Conservation (phyloP, 1,140 invertebrate species). For the Subanguina moxae region DNA sequence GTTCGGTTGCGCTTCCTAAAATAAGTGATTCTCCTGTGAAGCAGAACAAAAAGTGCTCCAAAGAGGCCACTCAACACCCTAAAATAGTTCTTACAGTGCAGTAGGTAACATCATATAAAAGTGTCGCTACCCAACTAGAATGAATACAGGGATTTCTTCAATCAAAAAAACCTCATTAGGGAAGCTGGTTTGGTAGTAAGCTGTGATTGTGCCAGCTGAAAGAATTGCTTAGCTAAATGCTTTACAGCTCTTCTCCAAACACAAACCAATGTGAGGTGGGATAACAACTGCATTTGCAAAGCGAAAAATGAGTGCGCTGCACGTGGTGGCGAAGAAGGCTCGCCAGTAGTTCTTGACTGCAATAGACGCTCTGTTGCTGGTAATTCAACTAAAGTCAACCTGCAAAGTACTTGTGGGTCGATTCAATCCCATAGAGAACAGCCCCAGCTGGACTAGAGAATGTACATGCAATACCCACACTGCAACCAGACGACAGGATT, state of each 20-base stretch:
- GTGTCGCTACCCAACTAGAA: slow-evolving; percentile 76
- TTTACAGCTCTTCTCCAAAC: neutral
- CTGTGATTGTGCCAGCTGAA: slow-evolving; percentile 54
- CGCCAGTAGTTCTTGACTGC: slow-evolving; percentile 95
- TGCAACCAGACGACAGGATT: slow-evolving; percentile 56
- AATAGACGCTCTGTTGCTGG: no score
- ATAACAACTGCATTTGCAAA: slow-evolving; percentile 63
- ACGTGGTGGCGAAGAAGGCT: slow-evolving; percentile 94
- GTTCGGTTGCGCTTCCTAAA: slow-evolving; percentile 46
- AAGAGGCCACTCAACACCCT: slow-evolving; percentile 80
- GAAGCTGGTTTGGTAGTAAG: slow-evolving; percentile 58
- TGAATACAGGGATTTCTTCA: slow-evolving; percentile 91
- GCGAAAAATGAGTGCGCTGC: slow-evolving; percentile 88
- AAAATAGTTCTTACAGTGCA: slow-evolving; percentile 29
- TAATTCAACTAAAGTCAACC: no score
- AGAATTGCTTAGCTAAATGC: neutral
- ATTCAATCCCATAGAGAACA: slow-evolving; percentile 96
- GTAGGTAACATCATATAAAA: slow-evolving; percentile 24
- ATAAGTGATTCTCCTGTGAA: slow-evolving; percentile 69
- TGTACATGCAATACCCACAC: slow-evolving; percentile 50
- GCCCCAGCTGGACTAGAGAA: slow-evolving; percentile 53
- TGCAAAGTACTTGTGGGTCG: slow-evolving; percentile 93
- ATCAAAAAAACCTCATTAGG: slow-evolving; percentile 74
- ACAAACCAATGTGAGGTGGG: slow-evolving; percentile 49
- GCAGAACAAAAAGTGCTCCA: slow-evolving; percentile 85